Evolutionary conservation across 2,113 vertebrate species (phyloP).

Genomic region (Cacatua alba): DNA sequence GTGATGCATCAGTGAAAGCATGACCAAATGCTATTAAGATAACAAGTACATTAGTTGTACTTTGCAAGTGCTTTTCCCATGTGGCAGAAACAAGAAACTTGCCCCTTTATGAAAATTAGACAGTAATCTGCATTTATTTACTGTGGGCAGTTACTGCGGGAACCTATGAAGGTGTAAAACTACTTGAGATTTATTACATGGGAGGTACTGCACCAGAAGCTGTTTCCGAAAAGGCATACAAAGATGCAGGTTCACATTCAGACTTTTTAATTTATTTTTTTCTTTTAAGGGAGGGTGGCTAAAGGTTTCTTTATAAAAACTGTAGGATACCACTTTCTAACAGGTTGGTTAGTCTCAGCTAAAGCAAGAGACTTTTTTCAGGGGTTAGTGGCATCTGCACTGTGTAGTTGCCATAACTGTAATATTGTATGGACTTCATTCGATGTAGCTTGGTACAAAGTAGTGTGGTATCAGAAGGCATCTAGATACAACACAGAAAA

Average conservation of each 20-base stretch:
- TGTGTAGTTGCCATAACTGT: not conserved
- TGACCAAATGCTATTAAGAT: not conserved
- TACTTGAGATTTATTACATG: not conserved
- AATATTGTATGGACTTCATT: accelerated
- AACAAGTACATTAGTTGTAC: not conserved
- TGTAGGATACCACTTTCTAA: not conserved
- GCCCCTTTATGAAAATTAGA: not conserved
- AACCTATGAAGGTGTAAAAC: not conserved
- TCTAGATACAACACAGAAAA: not conserved
- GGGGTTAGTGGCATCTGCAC: too few species aligned
- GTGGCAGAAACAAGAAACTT: not conserved
- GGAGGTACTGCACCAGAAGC: not conserved
- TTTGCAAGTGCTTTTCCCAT: not conserved
- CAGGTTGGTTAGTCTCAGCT: not conserved
- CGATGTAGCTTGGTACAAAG: not conserved
- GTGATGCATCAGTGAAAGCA: not conserved
- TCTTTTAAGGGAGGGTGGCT: not conserved
- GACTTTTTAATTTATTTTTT: not conserved
- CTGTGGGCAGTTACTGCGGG: not conserved
- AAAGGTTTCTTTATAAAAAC: not conserved
- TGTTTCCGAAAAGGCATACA: not conserved
- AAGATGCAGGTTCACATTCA: not conserved
- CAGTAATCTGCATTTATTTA: not conserved
- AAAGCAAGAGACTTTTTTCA: not conserved
- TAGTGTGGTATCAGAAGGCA: not conserved